Percentiles rank a stretch among this genome's conserved stretches.
Evolutionary conservation across 23 tunicate species (phyloP).

Genomic region (Botrylloides violaceus): DNA sequence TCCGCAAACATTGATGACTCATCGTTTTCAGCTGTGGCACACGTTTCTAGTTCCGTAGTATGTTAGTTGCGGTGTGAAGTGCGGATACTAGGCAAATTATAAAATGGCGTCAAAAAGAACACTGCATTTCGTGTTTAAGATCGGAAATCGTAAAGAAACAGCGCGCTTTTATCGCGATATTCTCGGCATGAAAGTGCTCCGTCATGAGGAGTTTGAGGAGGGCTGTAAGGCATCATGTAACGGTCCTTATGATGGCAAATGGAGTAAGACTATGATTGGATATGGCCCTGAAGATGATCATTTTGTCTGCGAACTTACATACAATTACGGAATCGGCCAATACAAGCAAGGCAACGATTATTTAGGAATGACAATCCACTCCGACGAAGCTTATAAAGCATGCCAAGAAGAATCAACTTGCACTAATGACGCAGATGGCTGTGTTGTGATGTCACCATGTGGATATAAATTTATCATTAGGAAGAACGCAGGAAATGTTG

Average conservation of each 20-base stretch:
- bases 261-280: constrained; percentile 99
- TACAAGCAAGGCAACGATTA: constrained; percentile 83
- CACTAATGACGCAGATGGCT: not conserved
- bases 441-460: constrained; percentile 48
- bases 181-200: constrained; percentile 94
- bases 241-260: constrained; percentile 98
- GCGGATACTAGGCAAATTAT: too few relatives aligned
- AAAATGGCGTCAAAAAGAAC: constrained; percentile 43
- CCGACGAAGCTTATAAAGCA: constrained; percentile 30
- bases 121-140: constrained; percentile 90
- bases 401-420: constrained; percentile 23
- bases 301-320: constrained; percentile 92
- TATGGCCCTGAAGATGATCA: constrained; percentile 80
- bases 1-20: too few relatives aligned
- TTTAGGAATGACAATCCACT: constrained; percentile 48
- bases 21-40: too few relatives aligned
- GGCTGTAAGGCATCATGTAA: constrained; percentile 95
- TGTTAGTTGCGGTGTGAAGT: too few relatives aligned
- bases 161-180: constrained; percentile 60
- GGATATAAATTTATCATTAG: constrained; percentile 48
- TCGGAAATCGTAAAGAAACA: constrained; percentile 75
- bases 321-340: constrained; percentile 90
- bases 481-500: constrained; percentile 6
- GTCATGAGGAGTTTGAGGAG: constrained; percentile 94
- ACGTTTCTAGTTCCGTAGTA: too few relatives aligned